Percentiles rank a stretch among this genome's conserved stretches.
phyloP scores from a whole-genome alignment of 2,113 vertebrate species.

The Muntiacus muntjak region DNA sequence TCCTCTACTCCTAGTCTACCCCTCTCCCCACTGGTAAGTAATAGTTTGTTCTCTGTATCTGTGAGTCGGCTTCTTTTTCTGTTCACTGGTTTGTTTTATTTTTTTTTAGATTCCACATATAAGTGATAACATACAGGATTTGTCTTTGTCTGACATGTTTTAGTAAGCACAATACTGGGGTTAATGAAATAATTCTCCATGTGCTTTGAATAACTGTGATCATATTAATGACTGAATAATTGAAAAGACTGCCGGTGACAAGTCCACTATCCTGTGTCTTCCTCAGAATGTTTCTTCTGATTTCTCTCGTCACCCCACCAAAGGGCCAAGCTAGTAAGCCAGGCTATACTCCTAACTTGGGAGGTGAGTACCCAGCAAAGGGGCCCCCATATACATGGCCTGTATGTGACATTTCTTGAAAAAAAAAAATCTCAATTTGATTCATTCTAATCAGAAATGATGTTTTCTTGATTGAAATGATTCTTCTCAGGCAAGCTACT shows the following conservation, averaged over 20 bases:
- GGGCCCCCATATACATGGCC: too few species aligned
- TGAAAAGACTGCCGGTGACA: not conserved
- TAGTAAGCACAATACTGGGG: not conserved
- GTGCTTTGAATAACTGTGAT: not conserved
- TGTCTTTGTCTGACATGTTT: not conserved
- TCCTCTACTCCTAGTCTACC: not conserved
- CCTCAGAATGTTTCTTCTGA: conserved; percentile 60
- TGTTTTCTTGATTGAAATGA: not conserved
- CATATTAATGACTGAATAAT: not conserved
- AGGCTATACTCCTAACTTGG: not conserved
- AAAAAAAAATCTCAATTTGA: not conserved
- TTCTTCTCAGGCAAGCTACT: not conserved
- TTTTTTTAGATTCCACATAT: not conserved
- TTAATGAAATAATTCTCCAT: not conserved
- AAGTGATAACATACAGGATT: not conserved
- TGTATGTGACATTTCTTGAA: not conserved
- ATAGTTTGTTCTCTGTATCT: not conserved
- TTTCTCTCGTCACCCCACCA: conserved; percentile 43
- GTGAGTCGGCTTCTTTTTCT: not conserved
- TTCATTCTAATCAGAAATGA: not conserved
- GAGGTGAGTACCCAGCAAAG: conserved; percentile 29
- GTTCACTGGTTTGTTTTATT: not conserved
- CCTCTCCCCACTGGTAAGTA: not conserved
- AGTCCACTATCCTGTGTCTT: not conserved
- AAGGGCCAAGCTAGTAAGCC: conserved; percentile 46